phyloP scores from a whole-genome alignment of 2,797 vertebrate species.

The Pteropus rufus region DNA sequence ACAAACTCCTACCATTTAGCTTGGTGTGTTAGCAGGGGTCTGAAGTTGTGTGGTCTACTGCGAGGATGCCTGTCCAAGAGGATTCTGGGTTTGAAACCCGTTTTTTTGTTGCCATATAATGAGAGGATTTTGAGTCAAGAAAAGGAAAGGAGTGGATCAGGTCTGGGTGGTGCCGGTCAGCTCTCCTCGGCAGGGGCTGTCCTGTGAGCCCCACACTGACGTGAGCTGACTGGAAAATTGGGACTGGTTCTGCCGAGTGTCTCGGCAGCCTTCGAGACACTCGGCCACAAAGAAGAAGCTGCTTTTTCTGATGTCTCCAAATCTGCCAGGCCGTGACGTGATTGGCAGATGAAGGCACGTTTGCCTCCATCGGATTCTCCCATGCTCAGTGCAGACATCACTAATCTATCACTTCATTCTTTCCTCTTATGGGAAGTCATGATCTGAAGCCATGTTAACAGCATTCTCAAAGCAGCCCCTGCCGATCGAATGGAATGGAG shows the following conservation, averaged over 20 bases:
- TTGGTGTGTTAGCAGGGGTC: neutral
- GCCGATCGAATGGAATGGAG: neutral
- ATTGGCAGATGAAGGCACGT: neutral
- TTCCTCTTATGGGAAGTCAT: neutral
- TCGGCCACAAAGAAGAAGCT: neutral
- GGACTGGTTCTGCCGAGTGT: neutral
- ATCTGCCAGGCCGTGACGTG: neutral
- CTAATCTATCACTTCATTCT: neutral
- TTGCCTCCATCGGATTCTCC: neutral
- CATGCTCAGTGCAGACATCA: neutral
- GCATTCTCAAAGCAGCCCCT: neutral
- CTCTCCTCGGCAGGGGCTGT: neutral
- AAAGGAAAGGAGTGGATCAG: neutral
- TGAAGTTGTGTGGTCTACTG: neutral
- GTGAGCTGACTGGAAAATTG: neutral
- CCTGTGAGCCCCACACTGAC: neutral
- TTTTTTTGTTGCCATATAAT: neutral
- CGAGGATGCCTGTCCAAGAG: neutral
- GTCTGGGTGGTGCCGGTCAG: neutral
- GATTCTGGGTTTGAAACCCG: slow-evolving; percentile 2
- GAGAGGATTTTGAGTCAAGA: neutral
- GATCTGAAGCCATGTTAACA: neutral
- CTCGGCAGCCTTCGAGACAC: neutral
- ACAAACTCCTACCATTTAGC: neutral
- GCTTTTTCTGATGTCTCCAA: neutral